phyloP scores from a whole-genome alignment of 1,140 invertebrate genomes.

The Heterodera schachtii region DNA sequence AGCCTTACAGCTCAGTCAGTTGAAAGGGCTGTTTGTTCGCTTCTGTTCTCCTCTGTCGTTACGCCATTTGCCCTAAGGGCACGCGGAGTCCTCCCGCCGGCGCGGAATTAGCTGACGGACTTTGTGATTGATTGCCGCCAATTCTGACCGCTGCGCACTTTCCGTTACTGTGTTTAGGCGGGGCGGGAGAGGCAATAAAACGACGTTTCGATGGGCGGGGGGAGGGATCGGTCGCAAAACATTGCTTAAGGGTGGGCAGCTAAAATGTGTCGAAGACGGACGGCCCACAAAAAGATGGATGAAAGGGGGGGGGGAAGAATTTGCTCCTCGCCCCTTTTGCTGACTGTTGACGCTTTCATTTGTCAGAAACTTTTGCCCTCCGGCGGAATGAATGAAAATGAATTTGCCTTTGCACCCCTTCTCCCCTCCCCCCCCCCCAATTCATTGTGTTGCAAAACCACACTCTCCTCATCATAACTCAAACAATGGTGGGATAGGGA shows the following conservation, averaged over 20 bases:
- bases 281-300: neutral
- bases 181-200: neutral
- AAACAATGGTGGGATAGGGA: neutral
- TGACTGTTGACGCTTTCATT: neutral
- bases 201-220: neutral
- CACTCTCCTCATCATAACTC: neutral
- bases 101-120: neutral
- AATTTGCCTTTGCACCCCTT: neutral
- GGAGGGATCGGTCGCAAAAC: neutral
- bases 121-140: constrained; percentile 1
- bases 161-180: neutral
- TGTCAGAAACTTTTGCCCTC: neutral
- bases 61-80: neutral
- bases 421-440: neutral
- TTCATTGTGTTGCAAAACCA: neutral
- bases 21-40: neutral
- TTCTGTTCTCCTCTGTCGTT: neutral
- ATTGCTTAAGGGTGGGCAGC: neutral
- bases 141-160: neutral
- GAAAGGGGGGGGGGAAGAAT: neutral
- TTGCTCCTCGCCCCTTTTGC: neutral
- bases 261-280: neutral
- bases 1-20: neutral
- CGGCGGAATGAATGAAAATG: neutral
- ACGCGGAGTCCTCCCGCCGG: neutral